These are phyloP conservation scores for Mystacornis crossleyi DNA, from an alignment of 2,113 vertebrate species.

Conservation along the genomic window DNA sequence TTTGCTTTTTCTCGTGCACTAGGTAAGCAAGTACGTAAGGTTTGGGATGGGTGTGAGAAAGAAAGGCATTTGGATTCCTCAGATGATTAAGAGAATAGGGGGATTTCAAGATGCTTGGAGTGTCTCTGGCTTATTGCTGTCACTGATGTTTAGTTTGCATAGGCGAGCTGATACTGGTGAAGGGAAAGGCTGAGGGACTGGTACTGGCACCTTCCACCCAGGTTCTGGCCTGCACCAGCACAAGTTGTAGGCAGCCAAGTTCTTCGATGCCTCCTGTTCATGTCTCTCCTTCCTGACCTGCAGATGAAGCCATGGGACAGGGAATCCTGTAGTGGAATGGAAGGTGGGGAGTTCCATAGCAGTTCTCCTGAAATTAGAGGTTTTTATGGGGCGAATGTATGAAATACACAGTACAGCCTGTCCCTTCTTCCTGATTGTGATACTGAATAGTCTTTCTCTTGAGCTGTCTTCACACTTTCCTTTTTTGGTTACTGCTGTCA, in stretches of 20 bases:
- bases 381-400: background rate
- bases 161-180: background rate
- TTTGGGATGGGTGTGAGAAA: background rate
- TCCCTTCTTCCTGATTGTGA: background rate
- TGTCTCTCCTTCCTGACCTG: background rate
- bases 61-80: background rate
- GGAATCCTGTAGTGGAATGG: background rate
- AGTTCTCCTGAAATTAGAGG: background rate
- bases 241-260: background rate
- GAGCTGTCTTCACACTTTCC: background rate
- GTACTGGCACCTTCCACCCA: background rate
- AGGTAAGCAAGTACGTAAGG: background rate
- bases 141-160: background rate
- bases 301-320: background rate
- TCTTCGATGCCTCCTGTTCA: background rate
- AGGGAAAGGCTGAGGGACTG: background rate
- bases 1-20: background rate
- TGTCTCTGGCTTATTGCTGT: background rate
- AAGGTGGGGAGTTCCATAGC: background rate
- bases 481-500: slow-evolving; percentile 35
- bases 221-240: background rate
- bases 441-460: background rate
- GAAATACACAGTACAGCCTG: background rate
- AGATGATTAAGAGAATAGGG: background rate
- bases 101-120: background rate